Percentiles rank a stretch among this genome's conserved stretches.
phyloP scores from a whole-genome alignment of 1,140 invertebrate species.

The Musca vetustissima region DNA sequence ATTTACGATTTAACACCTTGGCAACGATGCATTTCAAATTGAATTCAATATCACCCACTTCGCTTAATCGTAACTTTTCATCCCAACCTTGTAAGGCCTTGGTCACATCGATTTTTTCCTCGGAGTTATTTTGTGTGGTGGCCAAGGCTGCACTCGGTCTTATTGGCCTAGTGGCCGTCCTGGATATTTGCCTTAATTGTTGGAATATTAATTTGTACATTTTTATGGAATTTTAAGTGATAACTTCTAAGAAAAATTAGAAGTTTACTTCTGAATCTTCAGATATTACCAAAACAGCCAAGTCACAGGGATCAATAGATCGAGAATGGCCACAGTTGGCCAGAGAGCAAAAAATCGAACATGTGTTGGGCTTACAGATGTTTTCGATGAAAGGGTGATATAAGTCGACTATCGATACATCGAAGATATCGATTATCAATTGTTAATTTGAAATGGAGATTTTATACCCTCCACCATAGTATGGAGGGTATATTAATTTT shows the following conservation, averaged over 20 bases:
- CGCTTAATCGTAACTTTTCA: conserved; percentile 44
- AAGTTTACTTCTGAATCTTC: too few relatives aligned
- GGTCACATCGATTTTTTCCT: conserved; percentile 32
- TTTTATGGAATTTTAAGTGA: conserved; percentile 3
- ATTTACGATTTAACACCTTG: conserved; percentile 49
- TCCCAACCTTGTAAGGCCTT: conserved; percentile 45
- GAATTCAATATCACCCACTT: conserved; percentile 50
- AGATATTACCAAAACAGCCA: too few relatives aligned
- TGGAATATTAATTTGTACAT: conserved; percentile 26
- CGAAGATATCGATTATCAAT: too few relatives aligned
- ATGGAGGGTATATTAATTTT: too few relatives aligned
- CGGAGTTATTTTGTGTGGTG: background rate
- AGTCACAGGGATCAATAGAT: too few relatives aligned
- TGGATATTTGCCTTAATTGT: conserved; percentile 14
- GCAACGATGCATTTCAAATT: conserved; percentile 55
- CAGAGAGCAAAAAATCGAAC: too few relatives aligned
- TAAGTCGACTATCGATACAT: too few relatives aligned
- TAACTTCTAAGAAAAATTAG: background rate
- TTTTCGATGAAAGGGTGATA: too few relatives aligned
- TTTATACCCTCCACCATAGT: too few relatives aligned
- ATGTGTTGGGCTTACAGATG: too few relatives aligned
- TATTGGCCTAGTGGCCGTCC: background rate
- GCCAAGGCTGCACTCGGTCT: background rate
- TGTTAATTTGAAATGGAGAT: too few relatives aligned
- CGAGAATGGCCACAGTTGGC: too few relatives aligned